Evolutionary conservation across 2,113 vertebrate genomes (phyloP), one percentile per base, ranked within the genome.

Genomic region (Oxygymnocypris stewartii): DNA sequence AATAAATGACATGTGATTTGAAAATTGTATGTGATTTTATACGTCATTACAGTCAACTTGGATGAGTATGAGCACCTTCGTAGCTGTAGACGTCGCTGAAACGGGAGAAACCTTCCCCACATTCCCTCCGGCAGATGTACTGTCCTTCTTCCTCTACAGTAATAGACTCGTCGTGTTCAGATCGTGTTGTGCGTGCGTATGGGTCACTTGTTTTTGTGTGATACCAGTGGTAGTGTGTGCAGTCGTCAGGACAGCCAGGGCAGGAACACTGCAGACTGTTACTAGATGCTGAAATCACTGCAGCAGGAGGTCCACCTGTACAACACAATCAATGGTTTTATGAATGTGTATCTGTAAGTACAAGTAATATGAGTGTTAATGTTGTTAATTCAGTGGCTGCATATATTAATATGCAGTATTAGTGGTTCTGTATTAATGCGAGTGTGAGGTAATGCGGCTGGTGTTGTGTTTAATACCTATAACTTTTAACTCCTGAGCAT

Each of bases 231-330:
- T 71, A 85, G 5, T 4, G 1, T 1, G 0, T 61, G 31, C 78
- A 79, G 31, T 1, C 0, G 0, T 0, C 10, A 7, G 35, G 4
- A 61, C 78, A 79, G 3, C 0, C 0, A 0, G 0, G 0, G 0
- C 0, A 0, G 5, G 1, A 0, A 47, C 90, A 78, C 57, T 1
- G 0, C 8, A 75, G 51, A 2, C 4, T 18, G 0, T 3, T 7
- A 3, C 0, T 2, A 23, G 16, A 9, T 3, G 2, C 9, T 35
- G 1, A 61, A 1, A 37, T 0, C n/a, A 65, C 35, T 11, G 4
- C 0, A 0, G 0, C 5, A 42, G 40, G 31, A 28, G 57, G 28
- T 71, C 85, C 57, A 23, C 2, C 84, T 74, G 51, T 16, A 37
- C 49, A 7, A 42, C 49, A 37, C 35, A 37, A 4, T 37, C 35